A percentile compares a stretch with the other conserved stretches of the same genome.
Conservation (phyloP, 2,888 invertebrate genomes). For the Melolontha melolontha region DNA sequence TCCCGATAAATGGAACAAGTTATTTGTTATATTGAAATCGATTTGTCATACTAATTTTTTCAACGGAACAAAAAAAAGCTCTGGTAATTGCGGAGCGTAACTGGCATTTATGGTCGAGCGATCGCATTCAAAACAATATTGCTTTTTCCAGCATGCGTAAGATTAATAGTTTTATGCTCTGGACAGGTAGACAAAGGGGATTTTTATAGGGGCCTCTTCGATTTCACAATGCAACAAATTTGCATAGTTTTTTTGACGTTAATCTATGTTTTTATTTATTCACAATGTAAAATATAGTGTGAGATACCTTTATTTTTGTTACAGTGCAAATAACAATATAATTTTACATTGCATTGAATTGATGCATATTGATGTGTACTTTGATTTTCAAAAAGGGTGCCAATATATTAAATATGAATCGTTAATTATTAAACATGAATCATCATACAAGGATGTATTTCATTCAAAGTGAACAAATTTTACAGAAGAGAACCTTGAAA, state of each 20-base stretch:
- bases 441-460: no score
- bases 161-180: conserved; percentile 5
- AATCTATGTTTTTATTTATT: background rate
- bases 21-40: conserved; percentile 14
- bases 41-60: conserved; percentile 24
- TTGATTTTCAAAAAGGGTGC: no score
- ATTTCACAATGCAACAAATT: conserved; percentile 15
- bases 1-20: background rate
- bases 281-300: background rate
- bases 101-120: conserved; percentile 13
- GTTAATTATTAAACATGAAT: no score
- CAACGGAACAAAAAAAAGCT: background rate
- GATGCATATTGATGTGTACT: no score
- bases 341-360: no score
- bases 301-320: no score
- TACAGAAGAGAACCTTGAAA: no score
- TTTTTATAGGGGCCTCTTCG: conserved; percentile 13
- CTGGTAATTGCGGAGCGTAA: conserved; percentile 12
- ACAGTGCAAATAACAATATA: no score
- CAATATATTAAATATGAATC: no score
- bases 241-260: conserved; percentile 10
- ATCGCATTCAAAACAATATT: conserved; percentile 9
- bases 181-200: conserved; percentile 18
- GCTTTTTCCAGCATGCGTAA: conserved; percentile 1
- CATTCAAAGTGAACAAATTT: no score